Base-by-base conservation (phyloP, 1,140 invertebrate genomes). In the Drosophila baimaii region DNA sequence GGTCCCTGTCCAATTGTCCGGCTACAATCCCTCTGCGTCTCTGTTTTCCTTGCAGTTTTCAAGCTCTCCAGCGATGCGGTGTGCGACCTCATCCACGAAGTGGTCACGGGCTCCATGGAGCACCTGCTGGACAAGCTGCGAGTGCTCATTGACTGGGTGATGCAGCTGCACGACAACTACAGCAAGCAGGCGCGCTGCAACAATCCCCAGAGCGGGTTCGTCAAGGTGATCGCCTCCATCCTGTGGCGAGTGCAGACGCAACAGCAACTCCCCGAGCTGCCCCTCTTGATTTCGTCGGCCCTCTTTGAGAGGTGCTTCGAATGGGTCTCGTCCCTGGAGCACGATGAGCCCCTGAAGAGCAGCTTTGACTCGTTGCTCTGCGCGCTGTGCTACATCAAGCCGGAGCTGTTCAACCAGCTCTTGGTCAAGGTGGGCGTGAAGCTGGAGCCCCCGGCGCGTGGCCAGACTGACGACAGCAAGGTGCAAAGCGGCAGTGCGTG, bases 351-450 rank as follows among this genome's bases (percentile, higher is more conserved):
- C 2, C 92, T 98, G 41, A 98, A 98, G 92, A 95, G 95, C 84
- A 94, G 97, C 59, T 90, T 92, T 76, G 80, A 95, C 93, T 93
- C 95, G 79, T 94, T 97, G 6, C 91, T 98, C 13, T 98, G 97
- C 86, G 95, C 97, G 1, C 93, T 97, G 71, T 98, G 97, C 90
- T 96, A 95, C 90, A 96, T 97, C 29, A 94, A 95, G 69, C 95
- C 97, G 0, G 94, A 95, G 46, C 92, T 96, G 21, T 98, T 97
- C 76, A 94, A 94, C 23, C 93, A 95, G 65, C 91, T 98, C 9
- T 90, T 98, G 21, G 94, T 95, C 80, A 95, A 95, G 85, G 95
- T 97, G 88, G 95, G 95, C 58, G 95, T 97, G 19, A 93, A 95
- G 2, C 17, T 89, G 29, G 85, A 89, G 25, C 93, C 79, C 8